A percentile compares a stretch with the other conserved stretches of the same genome.
Evolutionary conservation across 2,113 vertebrate species (phyloP).

Genomic region (Bothrops jararaca): DNA sequence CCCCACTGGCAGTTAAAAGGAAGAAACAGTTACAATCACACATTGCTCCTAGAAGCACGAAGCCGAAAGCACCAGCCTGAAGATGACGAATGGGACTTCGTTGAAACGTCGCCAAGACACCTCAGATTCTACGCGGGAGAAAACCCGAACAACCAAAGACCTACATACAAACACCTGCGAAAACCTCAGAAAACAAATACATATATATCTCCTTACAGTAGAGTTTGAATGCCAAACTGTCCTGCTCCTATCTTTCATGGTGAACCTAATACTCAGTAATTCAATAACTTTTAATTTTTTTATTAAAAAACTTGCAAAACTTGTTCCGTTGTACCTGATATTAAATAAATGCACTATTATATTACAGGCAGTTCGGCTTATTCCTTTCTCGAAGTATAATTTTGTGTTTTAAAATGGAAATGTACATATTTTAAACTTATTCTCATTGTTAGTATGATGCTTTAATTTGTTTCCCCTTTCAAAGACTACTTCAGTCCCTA

Average conservation of each 20-base stretch:
- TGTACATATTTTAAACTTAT: neutral
- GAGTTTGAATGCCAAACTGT: neutral
- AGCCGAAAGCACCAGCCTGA: no score
- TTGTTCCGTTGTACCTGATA: neutral
- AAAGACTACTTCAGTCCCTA: neutral
- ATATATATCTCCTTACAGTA: no score
- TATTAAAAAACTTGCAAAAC: neutral
- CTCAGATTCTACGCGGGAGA: no score
- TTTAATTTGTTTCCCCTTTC: neutral
- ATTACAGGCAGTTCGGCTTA: neutral
- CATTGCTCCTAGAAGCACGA: no score
- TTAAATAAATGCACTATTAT: neutral
- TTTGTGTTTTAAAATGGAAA: neutral
- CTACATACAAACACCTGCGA: no score
- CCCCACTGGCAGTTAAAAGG: no score
- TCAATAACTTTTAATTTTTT: neutral
- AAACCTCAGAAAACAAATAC: no score
- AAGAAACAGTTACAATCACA: no score
- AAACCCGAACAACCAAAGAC: no score
- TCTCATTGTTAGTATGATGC: conserved; percentile 15
- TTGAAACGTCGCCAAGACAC: no score
- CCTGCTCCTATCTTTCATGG: neutral
- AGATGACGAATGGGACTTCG: no score
- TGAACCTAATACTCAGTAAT: neutral
- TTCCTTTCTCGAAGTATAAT: neutral